These are phyloP conservation scores for Silurus asotus DNA, from an alignment of 2,113 vertebrate species.

Conservation along the genomic window DNA sequence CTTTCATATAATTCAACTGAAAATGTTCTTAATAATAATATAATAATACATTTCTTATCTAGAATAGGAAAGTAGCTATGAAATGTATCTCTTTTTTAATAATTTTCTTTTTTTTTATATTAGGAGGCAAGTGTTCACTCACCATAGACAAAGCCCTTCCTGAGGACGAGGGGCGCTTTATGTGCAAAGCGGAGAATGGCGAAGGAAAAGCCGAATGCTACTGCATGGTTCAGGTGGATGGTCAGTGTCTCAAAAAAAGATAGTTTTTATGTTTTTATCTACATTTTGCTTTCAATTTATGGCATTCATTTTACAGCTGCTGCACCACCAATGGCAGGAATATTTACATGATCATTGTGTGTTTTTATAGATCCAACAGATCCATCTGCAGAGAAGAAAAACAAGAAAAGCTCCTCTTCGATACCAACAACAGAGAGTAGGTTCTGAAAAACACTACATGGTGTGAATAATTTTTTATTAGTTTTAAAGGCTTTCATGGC, in stretches of 20 bases:
- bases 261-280: neutral
- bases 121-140: slow-evolving; percentile 85
- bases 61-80: neutral
- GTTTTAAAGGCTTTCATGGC: neutral
- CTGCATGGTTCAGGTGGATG: slow-evolving; percentile 88
- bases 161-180: slow-evolving; percentile 88
- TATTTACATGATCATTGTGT: neutral
- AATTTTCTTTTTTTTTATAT: neutral
- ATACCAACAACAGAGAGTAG: slow-evolving; percentile 55
- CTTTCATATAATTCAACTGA: neutral
- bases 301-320: neutral
- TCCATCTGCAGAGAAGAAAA: slow-evolving; percentile 49
- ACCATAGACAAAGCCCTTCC: slow-evolving; percentile 89
- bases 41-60: neutral
- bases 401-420: slow-evolving; percentile 46
- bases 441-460: neutral
- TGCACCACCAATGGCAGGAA: neutral
- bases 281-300: neutral
- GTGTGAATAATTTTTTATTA: neutral
- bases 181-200: slow-evolving; percentile 82
- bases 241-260: slow-evolving; percentile 68
- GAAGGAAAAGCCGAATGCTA: slow-evolving; percentile 80
- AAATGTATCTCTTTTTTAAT: neutral
- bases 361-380: slow-evolving; percentile 44
- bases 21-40: neutral